Evolutionary conservation across 53 echinoderm and acorn worm genomes (phyloP).

Genomic region (Patiria pectinifera): DNA sequence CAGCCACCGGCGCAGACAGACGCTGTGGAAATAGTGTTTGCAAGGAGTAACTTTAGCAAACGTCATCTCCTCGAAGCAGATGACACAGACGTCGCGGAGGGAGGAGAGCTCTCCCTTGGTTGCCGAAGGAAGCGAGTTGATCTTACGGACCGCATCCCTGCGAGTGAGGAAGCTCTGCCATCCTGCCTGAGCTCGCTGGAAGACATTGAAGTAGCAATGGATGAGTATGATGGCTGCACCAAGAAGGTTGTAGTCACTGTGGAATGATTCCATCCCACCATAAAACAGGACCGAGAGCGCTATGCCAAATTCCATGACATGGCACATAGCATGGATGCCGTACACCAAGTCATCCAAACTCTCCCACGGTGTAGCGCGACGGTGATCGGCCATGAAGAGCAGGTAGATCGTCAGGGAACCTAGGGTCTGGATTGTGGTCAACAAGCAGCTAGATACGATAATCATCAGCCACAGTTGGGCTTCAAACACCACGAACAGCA

Average conservation of each 20-base stretch:
- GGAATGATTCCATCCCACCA: constrained; percentile 83
- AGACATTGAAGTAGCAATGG: constrained; percentile 98
- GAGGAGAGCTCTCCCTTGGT: constrained; percentile 69
- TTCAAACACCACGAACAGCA: constrained; percentile 82
- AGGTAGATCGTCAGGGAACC: constrained; percentile 87
- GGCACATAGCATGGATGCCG: constrained; percentile 90
- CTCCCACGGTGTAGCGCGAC: constrained; percentile 83
- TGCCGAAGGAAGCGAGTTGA: constrained; percentile 84
- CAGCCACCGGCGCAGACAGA: constrained; percentile 92
- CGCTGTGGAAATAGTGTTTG: constrained; percentile 88
- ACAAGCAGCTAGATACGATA: constrained; percentile 90
- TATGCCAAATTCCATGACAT: constrained; percentile 86
- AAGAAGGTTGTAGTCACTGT: constrained; percentile 78
- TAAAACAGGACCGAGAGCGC: constrained; percentile 90
- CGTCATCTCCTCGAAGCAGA: constrained; percentile 92
- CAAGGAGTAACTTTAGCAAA: constrained; percentile 89
- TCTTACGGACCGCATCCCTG: constrained; percentile 82
- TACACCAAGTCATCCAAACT: constrained; percentile 93
- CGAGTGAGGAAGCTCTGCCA: constrained; percentile 86
- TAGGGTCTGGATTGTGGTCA: constrained; percentile 89
- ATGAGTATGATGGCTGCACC: constrained; percentile 85
- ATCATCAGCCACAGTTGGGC: constrained; percentile 93
- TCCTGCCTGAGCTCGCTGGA: constrained; percentile 84
- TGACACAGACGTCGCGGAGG: constrained; percentile 88
- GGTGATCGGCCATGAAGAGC: constrained; percentile 94